Percentiles rank a stretch among this genome's conserved stretches.
These are phyloP conservation scores for Ennomos erosarius DNA, from an alignment of 2,888 invertebrate genomes.

Conservation along the genomic window DNA sequence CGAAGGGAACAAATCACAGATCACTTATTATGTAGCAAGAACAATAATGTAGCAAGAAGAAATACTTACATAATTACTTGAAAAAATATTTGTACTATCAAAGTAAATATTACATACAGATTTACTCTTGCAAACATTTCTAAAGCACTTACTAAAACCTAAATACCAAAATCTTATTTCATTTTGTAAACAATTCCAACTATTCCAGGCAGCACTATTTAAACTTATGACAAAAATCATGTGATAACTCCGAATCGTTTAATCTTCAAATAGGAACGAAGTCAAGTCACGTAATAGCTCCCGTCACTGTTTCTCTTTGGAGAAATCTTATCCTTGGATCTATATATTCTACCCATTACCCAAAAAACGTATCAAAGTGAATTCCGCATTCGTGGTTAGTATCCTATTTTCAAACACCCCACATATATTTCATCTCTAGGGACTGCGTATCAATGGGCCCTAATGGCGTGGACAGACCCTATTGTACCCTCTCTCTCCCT, in stretches of 20 bases:
- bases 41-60: too few relatives aligned
- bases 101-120: too few relatives aligned
- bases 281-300: conserved; percentile 16
- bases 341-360: conserved; percentile 10
- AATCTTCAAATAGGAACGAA: conserved; percentile 8
- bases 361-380: conserved; percentile 35
- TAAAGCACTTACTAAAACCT: too few relatives aligned
- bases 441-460: conserved; percentile 68
- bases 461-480: conserved; percentile 71
- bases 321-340: conserved; percentile 13
- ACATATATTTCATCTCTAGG: conserved; percentile 63
- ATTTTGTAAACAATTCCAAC: too few relatives aligned
- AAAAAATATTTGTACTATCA: too few relatives aligned
- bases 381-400: conserved; percentile 44
- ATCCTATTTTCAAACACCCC: conserved; percentile 54
- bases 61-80: too few relatives aligned
- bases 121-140: too few relatives aligned
- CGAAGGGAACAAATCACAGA: too few relatives aligned
- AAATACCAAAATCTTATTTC: too few relatives aligned
- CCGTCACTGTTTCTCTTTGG: conserved; percentile 9
- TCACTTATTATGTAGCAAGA: too few relatives aligned
- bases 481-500: conserved; percentile 48
- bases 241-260: conserved; percentile 1
- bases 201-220: too few relatives aligned
- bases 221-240: conserved; percentile 3